These are phyloP conservation scores for Littorina saxatilis DNA, from an alignment of 1,140 invertebrate species.

Conservation along the genomic window DNA sequence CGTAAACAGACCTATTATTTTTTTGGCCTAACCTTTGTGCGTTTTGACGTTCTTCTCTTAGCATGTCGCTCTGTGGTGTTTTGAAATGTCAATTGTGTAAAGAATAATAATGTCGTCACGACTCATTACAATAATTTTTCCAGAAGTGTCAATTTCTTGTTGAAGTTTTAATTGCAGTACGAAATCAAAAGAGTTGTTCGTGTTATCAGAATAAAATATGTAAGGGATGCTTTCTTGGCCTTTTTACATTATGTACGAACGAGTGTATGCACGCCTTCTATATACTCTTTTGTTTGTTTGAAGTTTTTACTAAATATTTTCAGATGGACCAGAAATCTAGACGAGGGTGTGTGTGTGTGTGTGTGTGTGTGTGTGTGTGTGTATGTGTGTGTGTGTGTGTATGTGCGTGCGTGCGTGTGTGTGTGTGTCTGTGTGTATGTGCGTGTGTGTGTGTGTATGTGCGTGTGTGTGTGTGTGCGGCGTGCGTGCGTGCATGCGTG, in stretches of 20 bases:
- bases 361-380: background rate
- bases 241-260: background rate
- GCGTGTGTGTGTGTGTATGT: background rate
- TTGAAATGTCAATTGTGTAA: background rate
- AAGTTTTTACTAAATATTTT: too few relatives aligned
- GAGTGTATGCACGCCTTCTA: background rate
- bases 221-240: background rate
- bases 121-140: background rate
- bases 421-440: slow-evolving; percentile 8
- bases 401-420: background rate
- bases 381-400: background rate
- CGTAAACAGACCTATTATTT: too few relatives aligned
- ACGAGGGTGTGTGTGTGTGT: background rate
- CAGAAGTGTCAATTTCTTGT: too few relatives aligned
- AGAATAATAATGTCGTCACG: background rate
- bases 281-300: background rate
- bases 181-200: too few relatives aligned
- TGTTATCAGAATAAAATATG: too few relatives aligned
- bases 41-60: background rate
- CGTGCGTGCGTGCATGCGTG: slow-evolving; percentile 7
- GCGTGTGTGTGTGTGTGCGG: background rate
- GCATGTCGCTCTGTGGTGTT: background rate
- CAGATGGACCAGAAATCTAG: too few relatives aligned
- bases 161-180: too few relatives aligned
- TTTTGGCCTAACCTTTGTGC: background rate